Evolutionary conservation across 2,888 invertebrate species (phyloP), one percentile per base, ranked within the genome.

Genomic region (Eurytoma adleriae): DNA sequence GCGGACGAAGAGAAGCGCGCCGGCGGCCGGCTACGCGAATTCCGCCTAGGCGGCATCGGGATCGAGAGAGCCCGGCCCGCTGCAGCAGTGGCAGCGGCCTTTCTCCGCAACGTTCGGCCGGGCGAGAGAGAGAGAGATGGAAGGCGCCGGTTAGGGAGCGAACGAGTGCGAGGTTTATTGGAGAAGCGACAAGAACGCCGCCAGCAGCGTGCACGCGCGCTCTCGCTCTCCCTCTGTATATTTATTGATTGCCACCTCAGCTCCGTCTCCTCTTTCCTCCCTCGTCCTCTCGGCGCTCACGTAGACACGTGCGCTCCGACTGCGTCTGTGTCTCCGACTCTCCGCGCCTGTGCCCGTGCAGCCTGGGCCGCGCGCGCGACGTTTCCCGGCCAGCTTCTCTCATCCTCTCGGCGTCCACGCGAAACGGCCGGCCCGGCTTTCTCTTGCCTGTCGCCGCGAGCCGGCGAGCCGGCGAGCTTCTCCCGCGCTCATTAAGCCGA

Each of bases 131-230:
- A 92, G 87, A 91, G 87, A 90, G 87, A 88, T 91, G 90, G 86
- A 88, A 91, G 90, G 92, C 92, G 84, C 86, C 91, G 77, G 90
- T 90, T 84, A 89, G 91, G 82, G 92, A 91, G 64, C 92, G 91
- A 82, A 91, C 91, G 81, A 92, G 91, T 92, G 80, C 40, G 83
- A 83, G 85, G 85, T 86, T 84, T 85, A 85, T 86, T 85, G 73
- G 73, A 79, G 73, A 79, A 74, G 64, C 62, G 73, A 69, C 68
- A 69, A 67, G 69, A 73, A 79, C 57, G 74, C 69, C 69, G 79
- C 50, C n/a, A 70, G 74, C 62, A 69, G 67, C 40, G 40, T 40
- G 40, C 40, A 40, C 40, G 59, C 69, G 64, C 69, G 78, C 61
- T 57, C 64, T 64, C 57, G 56, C 24, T 68, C 72, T 72, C 61